Percentiles rank a stretch among this genome's conserved stretches.
phyloP scores from a whole-genome alignment of 2,888 invertebrate genomes.

The Morpho helenor region DNA sequence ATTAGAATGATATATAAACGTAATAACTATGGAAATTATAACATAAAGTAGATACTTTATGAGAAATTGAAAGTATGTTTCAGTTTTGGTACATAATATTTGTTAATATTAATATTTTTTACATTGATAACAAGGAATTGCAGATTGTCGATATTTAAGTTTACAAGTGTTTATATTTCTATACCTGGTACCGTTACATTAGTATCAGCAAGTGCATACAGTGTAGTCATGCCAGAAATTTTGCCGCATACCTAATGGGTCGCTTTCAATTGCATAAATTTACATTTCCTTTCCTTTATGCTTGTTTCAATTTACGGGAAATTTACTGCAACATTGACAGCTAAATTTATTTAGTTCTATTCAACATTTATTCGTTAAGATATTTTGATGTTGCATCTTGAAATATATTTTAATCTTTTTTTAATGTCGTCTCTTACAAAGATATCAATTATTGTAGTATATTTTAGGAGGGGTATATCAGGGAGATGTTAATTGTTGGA shows the following conservation, averaged over 20 bases:
- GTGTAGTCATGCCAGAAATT: background rate
- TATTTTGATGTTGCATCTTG: background rate
- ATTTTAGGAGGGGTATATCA: background rate
- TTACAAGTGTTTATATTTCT: too few species aligned
- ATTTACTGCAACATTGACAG: background rate
- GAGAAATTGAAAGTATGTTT: too few species aligned
- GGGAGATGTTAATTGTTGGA: too few species aligned
- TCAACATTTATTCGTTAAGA: background rate
- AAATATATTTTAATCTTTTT: background rate
- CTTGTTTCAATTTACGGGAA: constrained; percentile 1
- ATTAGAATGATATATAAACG: too few species aligned
- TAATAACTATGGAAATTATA: too few species aligned
- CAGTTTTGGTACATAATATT: too few species aligned
- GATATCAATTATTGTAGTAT: background rate
- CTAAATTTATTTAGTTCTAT: background rate
- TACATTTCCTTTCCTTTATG: constrained; percentile 2
- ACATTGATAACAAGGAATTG: too few species aligned
- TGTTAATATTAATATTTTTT: too few species aligned
- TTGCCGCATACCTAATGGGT: background rate
- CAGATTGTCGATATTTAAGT: too few species aligned
- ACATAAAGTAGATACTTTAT: too few species aligned
- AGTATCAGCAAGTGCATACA: too few species aligned
- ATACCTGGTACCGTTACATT: too few species aligned
- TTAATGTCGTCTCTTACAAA: background rate
- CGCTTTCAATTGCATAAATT: constrained; percentile 8